Conservation (phyloP, 2,888 invertebrate genomes). For the Xestia sexstrigata region DNA sequence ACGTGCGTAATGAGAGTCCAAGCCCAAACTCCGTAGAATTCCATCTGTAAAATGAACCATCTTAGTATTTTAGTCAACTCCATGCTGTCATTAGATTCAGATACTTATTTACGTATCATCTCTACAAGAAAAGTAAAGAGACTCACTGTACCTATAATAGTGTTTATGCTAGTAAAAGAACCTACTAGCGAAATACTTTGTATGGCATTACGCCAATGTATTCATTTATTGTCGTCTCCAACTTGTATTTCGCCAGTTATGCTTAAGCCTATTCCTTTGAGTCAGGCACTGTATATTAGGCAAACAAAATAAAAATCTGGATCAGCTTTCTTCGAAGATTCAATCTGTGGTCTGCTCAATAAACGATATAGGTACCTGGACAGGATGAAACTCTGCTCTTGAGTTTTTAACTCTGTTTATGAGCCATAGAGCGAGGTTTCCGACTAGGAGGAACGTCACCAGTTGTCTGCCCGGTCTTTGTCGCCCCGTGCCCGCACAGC, state of each 20-base stretch:
- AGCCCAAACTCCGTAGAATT: slow-evolving; percentile 93
- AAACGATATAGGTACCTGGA: slow-evolving; percentile 85
- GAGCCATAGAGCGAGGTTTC: slow-evolving; percentile 93
- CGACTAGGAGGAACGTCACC: slow-evolving; percentile 92
- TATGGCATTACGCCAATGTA: not conserved
- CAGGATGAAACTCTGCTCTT: slow-evolving; percentile 92
- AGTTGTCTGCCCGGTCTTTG: slow-evolving; percentile 92
- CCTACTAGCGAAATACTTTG: not conserved
- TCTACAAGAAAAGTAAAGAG: not conserved
- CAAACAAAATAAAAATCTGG: not conserved
- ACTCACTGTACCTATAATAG: not conserved
- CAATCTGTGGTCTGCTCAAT: not conserved
- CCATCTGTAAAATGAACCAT: slow-evolving; percentile 79
- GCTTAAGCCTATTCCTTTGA: no score
- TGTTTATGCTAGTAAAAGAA: not conserved
- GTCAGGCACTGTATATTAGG: not conserved
- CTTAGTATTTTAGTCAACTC: not conserved
- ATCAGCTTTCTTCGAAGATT: not conserved
- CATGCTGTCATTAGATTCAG: not conserved
- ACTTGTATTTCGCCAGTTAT: not conserved
- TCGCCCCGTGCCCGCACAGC: slow-evolving; percentile 86
- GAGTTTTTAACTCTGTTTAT: slow-evolving; percentile 93
- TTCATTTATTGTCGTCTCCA: not conserved
- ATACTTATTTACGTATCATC: not conserved
- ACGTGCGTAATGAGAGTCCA: slow-evolving; percentile 94